phyloP scores from a whole-genome alignment of 35 echinoderm and acorn worm genomes.

The Ptychodera flava region DNA sequence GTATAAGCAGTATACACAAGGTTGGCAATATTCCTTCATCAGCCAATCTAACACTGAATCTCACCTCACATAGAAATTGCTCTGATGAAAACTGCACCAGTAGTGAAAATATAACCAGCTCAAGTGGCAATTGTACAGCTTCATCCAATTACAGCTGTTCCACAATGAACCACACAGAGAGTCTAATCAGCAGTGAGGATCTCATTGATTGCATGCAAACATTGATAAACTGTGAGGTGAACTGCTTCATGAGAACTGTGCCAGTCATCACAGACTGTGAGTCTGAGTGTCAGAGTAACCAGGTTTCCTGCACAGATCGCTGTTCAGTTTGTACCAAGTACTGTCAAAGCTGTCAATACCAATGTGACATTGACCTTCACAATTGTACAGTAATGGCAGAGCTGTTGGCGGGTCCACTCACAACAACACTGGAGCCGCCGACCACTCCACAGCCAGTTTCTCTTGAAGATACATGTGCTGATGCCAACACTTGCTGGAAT shows the following conservation, averaged over 20 bases:
- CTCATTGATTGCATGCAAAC: neutral
- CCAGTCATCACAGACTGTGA: neutral
- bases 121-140: neutral
- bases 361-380: neutral
- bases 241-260: neutral
- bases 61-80: no score
- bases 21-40: no score
- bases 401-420: neutral
- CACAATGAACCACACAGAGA: neutral
- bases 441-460: no score
- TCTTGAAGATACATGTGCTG: no score
- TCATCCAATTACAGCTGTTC: neutral
- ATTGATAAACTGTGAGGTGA: neutral
- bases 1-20: no score
- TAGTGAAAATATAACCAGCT: neutral
- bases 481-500: no score
- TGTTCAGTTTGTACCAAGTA: neutral
- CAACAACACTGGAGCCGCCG: neutral
- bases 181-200: neutral
- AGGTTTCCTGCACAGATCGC: neutral
- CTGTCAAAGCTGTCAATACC: neutral
- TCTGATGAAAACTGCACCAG: neutral
- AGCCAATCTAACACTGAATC: neutral
- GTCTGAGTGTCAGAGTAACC: neutral
- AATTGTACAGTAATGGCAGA: neutral